phyloP scores from a whole-genome alignment of 2,888 invertebrate species.

The Trichopria drosophilae region DNA sequence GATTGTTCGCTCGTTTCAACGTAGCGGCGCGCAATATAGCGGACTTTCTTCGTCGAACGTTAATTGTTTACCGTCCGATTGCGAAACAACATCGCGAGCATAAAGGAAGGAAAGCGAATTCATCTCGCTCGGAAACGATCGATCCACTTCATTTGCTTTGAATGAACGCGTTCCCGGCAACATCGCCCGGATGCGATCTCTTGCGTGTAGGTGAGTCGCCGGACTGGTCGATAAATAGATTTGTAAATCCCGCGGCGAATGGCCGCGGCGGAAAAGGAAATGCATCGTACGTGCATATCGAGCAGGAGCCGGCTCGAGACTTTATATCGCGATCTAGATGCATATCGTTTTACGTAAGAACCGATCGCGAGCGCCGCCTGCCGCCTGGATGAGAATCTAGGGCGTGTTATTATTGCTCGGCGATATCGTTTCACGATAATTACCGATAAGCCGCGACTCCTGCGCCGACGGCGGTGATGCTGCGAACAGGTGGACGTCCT shows the following conservation, averaged over 20 bases:
- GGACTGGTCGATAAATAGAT: conserved; percentile 17
- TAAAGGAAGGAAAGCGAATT: no score
- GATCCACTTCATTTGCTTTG: no score
- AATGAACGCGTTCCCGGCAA: no score
- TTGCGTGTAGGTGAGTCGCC: no score
- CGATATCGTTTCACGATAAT: conserved; percentile 16
- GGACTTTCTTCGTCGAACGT: no score
- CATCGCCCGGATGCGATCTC: no score
- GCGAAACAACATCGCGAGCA: no score
- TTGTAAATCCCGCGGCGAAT: conserved; percentile 1
- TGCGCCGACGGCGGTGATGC: no score
- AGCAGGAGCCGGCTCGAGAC: conserved; percentile 5
- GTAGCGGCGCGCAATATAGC: no score
- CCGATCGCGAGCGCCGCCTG: neutral
- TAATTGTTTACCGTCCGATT: no score
- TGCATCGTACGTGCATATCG: conserved; percentile 29
- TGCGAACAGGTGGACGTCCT: neutral
- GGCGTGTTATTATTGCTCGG: conserved; percentile 6
- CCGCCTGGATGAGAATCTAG: conserved; percentile 1
- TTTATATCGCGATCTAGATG: conserved; percentile 21
- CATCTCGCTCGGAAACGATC: no score
- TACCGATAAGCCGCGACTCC: conserved; percentile 23
- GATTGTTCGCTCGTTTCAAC: no score
- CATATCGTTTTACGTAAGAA: conserved; percentile 32
- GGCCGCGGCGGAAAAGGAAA: conserved; percentile 25